phyloP scores from a whole-genome alignment of 2,888 invertebrate genomes.

The Ophraella communa region DNA sequence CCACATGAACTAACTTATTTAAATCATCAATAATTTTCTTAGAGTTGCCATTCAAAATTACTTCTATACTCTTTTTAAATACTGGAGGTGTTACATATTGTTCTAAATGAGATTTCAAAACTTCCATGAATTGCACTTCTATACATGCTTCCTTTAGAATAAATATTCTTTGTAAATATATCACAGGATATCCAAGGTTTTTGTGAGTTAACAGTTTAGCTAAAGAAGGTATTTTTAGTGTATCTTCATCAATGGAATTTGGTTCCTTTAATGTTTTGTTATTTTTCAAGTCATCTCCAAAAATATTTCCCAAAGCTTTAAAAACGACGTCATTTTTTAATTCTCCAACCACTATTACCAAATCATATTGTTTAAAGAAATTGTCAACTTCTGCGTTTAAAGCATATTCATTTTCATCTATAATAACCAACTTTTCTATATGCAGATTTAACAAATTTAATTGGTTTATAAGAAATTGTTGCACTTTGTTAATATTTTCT shows the following conservation, averaged over 20 bases:
- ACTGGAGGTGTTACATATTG: constrained; percentile 18
- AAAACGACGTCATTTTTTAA: constrained; percentile 34
- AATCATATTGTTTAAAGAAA: constrained; percentile 45
- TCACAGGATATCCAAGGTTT: constrained; percentile 29
- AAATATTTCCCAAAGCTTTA: constrained; percentile 42
- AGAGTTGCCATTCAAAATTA: constrained; percentile 39
- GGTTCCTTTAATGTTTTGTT: constrained; percentile 10
- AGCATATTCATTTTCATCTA: constrained; percentile 31
- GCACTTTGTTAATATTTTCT: constrained; percentile 11
- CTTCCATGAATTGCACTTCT: constrained; percentile 22
- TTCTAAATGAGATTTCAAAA: constrained; percentile 26
- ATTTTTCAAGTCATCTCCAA: constrained; percentile 35
- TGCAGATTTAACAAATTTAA: constrained; percentile 32
- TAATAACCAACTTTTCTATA: constrained; percentile 34
- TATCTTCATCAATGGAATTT: constrained; percentile 19
- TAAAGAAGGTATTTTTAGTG: constrained; percentile 36
- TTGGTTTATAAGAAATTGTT: constrained; percentile 19
- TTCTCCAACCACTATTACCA: constrained; percentile 45
- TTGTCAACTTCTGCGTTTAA: constrained; percentile 31
- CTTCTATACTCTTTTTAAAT: constrained; percentile 23
- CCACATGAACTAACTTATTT: constrained; percentile 14
- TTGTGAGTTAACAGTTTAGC: constrained; percentile 39
- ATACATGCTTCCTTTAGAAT: constrained; percentile 25
- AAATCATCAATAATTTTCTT: constrained; percentile 27
- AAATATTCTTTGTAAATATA: constrained; percentile 36